Evolutionary conservation across 2,888 invertebrate genomes (phyloP), one percentile per base, ranked within the genome.

Genomic region (Drosophila nigricruria): DNA sequence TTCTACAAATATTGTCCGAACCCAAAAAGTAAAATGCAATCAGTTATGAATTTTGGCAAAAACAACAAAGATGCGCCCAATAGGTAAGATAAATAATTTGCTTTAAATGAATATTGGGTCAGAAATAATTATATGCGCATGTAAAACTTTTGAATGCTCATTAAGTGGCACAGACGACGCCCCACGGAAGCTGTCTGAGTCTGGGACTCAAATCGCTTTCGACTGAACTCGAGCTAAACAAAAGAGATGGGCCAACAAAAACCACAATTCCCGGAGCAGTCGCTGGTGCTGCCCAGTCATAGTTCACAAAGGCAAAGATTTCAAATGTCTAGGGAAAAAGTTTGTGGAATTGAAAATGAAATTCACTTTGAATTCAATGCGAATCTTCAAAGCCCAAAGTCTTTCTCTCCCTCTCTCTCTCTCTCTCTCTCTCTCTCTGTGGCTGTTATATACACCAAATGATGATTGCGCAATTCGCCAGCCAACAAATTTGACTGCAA

Each of bases 281-380:
- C 6, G 43, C 23, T 8, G 16, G 71, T 52, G 72, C 79, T 82
- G 89, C 76, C 71, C 77, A 88, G 86, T 88, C 90, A 90, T 90
- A 86, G 90, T 86, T 88, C 87, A 86, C 81, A 81, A 27, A 73
- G 45, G 67, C 63, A 77, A 70, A 59, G 53, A 38, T 38, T 25
- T 52, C 10, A 66, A 65, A 40, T 18, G 30, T 42, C 50, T 47
- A 23, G 60, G 54, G 59, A 70, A 69, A 57, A 69, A 82, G 57
- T 49, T 56, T 18, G 27, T 30, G 79, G 85, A 89, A 78, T 78
- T 77, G 78, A 75, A 80, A 77, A 85, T 70, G 73, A 85, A 80
- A 90, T 90, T 90, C 87, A 90, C 80, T 88, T 88, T 88, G 81
- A 90, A 88, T 90, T 78, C 88, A 88, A 88, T 88, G 90, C 83